These are phyloP conservation scores for Pseudomugil tenellus DNA, from an alignment of 2,797 vertebrate genomes.

Conservation along the genomic window DNA sequence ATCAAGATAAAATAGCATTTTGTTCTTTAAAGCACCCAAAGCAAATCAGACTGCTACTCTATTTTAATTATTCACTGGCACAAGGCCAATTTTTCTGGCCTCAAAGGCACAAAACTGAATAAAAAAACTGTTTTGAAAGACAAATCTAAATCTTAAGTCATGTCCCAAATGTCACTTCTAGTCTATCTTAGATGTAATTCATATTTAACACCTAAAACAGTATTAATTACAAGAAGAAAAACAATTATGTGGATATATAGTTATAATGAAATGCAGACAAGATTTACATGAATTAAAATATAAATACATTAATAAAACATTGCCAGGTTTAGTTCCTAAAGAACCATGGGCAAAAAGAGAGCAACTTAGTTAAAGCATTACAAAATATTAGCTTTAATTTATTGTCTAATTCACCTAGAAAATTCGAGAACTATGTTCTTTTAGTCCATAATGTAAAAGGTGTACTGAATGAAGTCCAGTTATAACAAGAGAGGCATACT, in stretches of 20 bases:
- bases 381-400: neutral
- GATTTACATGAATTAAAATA: conserved; percentile 14
- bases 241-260: conserved; percentile 26
- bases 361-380: neutral
- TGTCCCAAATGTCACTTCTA: conserved; percentile 41
- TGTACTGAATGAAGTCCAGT: neutral
- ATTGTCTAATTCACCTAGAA: neutral
- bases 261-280: conserved; percentile 27
- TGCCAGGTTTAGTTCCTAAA: neutral
- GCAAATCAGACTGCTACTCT: conserved; percentile 18
- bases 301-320: neutral
- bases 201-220: conserved; percentile 38
- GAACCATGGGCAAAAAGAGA: neutral
- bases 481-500: neutral
- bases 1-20: conserved; percentile 53
- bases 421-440: neutral
- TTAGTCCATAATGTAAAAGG: neutral
- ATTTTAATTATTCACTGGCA: conserved; percentile 49
- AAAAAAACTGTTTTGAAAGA: conserved; percentile 44
- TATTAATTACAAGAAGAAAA: conserved; percentile 16
- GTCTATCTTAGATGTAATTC: conserved; percentile 48
- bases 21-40: conserved; percentile 30
- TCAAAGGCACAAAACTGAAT: conserved; percentile 39
- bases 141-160: conserved; percentile 44
- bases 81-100: conserved; percentile 44